These are phyloP conservation scores for Sabellastarte sp. DNA, from an alignment of 2,888 invertebrate species.

Conservation along the genomic window DNA sequence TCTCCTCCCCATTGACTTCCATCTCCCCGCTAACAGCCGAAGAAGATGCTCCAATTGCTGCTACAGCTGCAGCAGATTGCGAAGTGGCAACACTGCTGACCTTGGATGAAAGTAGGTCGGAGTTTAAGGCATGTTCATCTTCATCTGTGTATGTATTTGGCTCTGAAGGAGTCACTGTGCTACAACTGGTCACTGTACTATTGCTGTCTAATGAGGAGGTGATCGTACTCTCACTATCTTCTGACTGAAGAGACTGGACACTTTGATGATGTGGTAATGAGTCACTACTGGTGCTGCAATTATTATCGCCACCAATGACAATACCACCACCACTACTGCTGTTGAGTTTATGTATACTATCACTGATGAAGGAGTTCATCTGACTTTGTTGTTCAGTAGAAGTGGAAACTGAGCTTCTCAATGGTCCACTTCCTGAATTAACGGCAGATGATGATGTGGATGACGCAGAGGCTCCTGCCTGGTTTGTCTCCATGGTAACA, in stretches of 20 bases:
- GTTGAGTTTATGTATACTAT: background rate
- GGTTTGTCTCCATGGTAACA: too few species aligned
- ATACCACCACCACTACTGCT: background rate
- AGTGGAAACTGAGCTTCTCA: background rate
- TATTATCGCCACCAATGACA: background rate
- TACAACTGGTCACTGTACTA: background rate
- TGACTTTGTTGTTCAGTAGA: background rate
- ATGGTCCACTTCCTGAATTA: too few species aligned
- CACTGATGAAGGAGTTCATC: background rate
- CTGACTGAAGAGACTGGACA: background rate
- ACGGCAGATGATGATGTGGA: background rate
- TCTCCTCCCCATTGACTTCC: background rate
- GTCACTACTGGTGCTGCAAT: too few species aligned
- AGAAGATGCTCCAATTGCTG: background rate
- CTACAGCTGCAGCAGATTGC: background rate
- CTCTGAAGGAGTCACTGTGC: background rate
- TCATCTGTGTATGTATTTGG: too few species aligned
- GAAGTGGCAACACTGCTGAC: background rate
- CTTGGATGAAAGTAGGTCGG: too few species aligned
- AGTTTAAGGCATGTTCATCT: too few species aligned
- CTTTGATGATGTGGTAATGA: too few species aligned
- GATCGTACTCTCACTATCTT: background rate
- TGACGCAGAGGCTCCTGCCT: too few species aligned
- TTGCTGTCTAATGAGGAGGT: background rate
- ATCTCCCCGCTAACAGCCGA: background rate